These are phyloP conservation scores for Melozone crissalis DNA, from an alignment of 2,113 vertebrate species.

Conservation along the genomic window DNA sequence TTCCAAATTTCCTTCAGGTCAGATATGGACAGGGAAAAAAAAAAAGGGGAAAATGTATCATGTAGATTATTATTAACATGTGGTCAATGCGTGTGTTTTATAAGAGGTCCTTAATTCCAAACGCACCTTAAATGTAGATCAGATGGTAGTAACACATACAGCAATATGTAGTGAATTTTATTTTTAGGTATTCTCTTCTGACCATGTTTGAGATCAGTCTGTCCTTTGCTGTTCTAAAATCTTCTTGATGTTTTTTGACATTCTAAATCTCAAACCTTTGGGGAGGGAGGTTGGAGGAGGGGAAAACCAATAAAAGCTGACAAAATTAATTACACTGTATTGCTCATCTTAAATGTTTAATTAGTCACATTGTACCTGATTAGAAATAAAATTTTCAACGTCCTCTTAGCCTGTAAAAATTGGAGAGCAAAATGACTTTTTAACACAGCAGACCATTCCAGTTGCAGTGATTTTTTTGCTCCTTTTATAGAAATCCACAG, in stretches of 20 bases:
- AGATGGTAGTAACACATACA: not conserved
- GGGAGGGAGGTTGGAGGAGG: not conserved
- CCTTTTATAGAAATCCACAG: conserved; percentile 29
- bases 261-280: conserved; percentile 7
- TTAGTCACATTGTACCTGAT: conserved; percentile 34
- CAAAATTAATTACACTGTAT: conserved; percentile 51
- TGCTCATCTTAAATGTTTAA: conserved; percentile 38
- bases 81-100: not conserved
- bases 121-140: not conserved
- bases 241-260: conserved; percentile 22
- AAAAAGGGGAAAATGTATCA: not conserved
- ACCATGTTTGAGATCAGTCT: not conserved
- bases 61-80: not conserved
- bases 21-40: not conserved
- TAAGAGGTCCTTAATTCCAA: not conserved
- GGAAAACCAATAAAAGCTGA: conserved; percentile 8
- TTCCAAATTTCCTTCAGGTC: not conserved
- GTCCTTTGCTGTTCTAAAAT: conserved; percentile 28
- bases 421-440: conserved; percentile 23
- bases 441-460: not conserved
- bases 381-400: not conserved
- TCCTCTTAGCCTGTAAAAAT: conserved; percentile 16
- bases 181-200: conserved; percentile 24
- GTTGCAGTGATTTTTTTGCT: conserved; percentile 30
- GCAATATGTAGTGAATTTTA: not conserved